Evolutionary conservation across 2,888 invertebrate genomes (phyloP).

Genomic region (Acrocyrtus sp.): DNA sequence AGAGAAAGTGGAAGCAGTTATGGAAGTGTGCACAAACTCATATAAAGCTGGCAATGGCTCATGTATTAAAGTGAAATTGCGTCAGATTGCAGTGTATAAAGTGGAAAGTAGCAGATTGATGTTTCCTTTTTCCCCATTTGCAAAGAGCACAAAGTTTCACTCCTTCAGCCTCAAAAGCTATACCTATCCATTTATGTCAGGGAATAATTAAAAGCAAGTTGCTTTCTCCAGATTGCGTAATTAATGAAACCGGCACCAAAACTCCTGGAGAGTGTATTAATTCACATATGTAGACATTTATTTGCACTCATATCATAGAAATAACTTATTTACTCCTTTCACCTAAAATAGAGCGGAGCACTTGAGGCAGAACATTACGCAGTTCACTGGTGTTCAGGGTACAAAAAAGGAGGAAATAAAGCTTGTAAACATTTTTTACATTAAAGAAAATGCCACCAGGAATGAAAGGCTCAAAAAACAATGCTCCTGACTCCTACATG

Average conservation of each 20-base stretch:
- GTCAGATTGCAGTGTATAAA: too few species aligned
- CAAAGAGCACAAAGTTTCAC: too few species aligned
- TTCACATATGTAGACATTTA: too few species aligned
- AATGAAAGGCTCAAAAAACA: slow-evolving; percentile 10
- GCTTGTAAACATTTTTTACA: neutral
- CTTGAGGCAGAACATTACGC: too few species aligned
- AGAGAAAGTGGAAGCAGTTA: too few species aligned
- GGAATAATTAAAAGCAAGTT: slow-evolving; percentile 46
- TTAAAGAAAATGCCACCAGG: slow-evolving; percentile 19
- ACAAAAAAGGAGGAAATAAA: too few species aligned
- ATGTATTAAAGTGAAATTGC: neutral
- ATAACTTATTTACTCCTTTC: too few species aligned
- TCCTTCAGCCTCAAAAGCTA: slow-evolving; percentile 26
- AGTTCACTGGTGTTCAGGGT: too few species aligned
- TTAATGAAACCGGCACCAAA: slow-evolving; percentile 34
- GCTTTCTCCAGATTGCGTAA: slow-evolving; percentile 37
- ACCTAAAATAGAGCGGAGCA: too few species aligned
- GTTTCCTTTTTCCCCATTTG: slow-evolving; percentile 34
- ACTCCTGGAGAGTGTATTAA: too few species aligned
- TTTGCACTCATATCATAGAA: too few species aligned
- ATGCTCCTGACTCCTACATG: slow-evolving; percentile 32
- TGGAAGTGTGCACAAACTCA: slow-evolving; percentile 4
- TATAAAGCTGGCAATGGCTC: slow-evolving; percentile 2
- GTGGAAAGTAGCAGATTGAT: slow-evolving; percentile 1
- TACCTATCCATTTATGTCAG: slow-evolving; percentile 43